Base-by-base conservation (phyloP, 2,888 invertebrate species). In the Noctua comes region DNA sequence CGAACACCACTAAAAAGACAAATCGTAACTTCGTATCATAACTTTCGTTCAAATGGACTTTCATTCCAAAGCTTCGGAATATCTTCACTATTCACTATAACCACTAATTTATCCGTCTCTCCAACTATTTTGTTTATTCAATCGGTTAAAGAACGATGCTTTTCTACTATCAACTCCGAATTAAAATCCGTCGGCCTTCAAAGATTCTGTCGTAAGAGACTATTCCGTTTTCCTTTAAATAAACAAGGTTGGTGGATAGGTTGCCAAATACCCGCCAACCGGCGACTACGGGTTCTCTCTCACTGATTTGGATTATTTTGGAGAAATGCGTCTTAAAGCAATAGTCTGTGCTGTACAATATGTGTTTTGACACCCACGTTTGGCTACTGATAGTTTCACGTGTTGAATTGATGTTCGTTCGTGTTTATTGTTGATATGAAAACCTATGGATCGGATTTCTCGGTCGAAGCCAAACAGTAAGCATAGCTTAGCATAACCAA, bases 221-320 rank as follows among this genome's bases (percentile, higher is more conserved):
- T 84, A 59, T 85, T 80, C 54, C 64, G 81, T 80, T 83, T 74
- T 68, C 65, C 75, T 88, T 76, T 76, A 90, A 89, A 90, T 88
- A 85, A 81, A 89, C 89, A 81, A 64, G 72, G 13, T 81, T 79
- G 40, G 13, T 27, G 71, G 73, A 73, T 66, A 62, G 73, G 65
- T 71, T 84, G 90, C 88, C 89, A 90, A 83, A 78, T 73, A 40
- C 73, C 77, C 85, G 87, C 88, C 86, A 89, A 84, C 86, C 89
- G 89, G 84, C 74, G 76, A 59, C 77, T 24, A n/a, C 76, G 82
- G 80, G 70, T 81, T 71, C 74, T 80, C 62, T 76, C 77, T 76
- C 64, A 92, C 93, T 92, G 51, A 21, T 24, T 27, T 51, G 89
- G 88, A 92, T 87, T 84, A 87, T 90, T 91, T 91, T 91, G 90